These are phyloP conservation scores for Chromis chromis DNA, from an alignment of 2,797 vertebrate species.

Conservation along the genomic window DNA sequence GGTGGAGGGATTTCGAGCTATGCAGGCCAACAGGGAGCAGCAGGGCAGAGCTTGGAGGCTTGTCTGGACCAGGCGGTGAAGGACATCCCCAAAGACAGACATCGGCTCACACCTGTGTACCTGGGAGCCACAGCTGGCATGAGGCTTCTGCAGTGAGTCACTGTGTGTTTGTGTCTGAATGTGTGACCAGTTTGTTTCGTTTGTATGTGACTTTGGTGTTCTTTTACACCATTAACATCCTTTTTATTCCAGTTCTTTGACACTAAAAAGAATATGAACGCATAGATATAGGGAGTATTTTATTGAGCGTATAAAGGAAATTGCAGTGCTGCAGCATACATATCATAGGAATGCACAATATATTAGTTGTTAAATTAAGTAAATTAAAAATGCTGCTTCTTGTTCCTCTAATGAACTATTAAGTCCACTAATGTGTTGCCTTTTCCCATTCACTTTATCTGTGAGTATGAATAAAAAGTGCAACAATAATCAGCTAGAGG, in stretches of 20 bases:
- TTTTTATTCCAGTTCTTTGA: background rate
- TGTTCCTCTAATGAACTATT: too few species aligned
- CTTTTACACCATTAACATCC: background rate
- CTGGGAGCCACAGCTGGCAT: conserved; percentile 92
- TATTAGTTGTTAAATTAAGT: background rate
- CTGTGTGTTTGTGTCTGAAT: background rate
- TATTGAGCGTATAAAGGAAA: too few species aligned
- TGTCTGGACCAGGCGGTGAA: conserved; percentile 85
- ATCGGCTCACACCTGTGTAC: conserved; percentile 83
- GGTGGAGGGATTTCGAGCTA: conserved; percentile 90
- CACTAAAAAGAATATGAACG: background rate
- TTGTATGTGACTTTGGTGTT: background rate
- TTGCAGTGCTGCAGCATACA: too few species aligned
- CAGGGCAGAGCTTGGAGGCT: conserved; percentile 80
- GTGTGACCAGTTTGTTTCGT: background rate
- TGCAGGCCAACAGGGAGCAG: conserved; percentile 70
- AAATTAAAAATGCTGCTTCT: too few species aligned
- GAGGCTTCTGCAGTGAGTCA: conserved; percentile 78
- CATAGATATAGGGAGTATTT: too few species aligned
- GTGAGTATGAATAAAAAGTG: too few species aligned
- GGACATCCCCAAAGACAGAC: conserved; percentile 82
- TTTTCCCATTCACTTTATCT: too few species aligned
- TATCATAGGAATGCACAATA: background rate
- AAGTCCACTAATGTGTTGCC: too few species aligned
- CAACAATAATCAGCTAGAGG: too few species aligned